Conservation (phyloP, 2,797 vertebrate genomes). For the Erpetoichthys calabaricus region DNA sequence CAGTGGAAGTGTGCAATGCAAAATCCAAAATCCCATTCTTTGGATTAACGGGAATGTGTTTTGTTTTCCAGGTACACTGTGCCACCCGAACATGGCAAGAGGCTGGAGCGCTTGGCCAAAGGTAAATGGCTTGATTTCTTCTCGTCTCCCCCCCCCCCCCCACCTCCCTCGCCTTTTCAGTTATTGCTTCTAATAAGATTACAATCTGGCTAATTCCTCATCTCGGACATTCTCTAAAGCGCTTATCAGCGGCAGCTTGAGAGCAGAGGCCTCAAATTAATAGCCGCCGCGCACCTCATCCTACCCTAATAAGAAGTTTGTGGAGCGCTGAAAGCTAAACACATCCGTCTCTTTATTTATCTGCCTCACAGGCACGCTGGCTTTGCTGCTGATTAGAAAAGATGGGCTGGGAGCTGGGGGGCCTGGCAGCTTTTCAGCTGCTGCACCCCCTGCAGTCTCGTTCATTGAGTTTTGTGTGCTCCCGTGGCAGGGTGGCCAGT, state of each 20-base stretch:
- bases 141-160: too few species aligned
- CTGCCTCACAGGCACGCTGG: neutral
- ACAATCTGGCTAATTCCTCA: too few species aligned
- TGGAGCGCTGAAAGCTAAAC: neutral
- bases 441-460: too few species aligned
- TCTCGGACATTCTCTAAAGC: neutral
- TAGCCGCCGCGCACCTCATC: neutral
- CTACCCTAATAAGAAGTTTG: neutral
- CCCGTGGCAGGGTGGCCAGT: too few species aligned
- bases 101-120: slow-evolving; percentile 15
- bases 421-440: too few species aligned
- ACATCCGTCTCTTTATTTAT: neutral
- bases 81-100: slow-evolving; percentile 14
- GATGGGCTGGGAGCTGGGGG: too few species aligned
- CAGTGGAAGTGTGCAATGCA: too few species aligned
- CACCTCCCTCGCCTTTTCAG: too few species aligned
- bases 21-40: too few species aligned
- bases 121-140: slow-evolving; percentile 6
- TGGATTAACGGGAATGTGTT: neutral
- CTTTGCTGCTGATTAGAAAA: too few species aligned
- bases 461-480: too few species aligned
- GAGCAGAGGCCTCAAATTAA: neutral
- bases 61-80: slow-evolving; percentile 11
- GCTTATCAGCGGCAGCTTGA: neutral
- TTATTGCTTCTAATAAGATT: too few species aligned